These are phyloP conservation scores for Atta colombica DNA, from an alignment of 1,140 invertebrate genomes.

Conservation along the genomic window DNA sequence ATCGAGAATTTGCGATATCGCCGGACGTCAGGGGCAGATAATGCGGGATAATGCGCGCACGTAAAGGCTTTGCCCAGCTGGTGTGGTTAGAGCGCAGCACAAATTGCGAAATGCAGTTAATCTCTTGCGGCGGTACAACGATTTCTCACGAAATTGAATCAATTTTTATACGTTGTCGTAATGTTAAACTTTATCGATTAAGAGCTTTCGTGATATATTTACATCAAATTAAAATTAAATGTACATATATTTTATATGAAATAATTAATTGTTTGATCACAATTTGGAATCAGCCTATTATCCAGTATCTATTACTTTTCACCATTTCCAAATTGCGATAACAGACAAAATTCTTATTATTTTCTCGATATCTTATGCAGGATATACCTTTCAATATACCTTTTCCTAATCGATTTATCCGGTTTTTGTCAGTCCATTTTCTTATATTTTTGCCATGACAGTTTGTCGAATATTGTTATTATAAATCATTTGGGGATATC, in stretches of 20 bases:
- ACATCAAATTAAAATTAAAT: background rate
- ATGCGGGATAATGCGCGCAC: constrained; percentile 39
- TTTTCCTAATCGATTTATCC: background rate
- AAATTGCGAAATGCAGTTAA: constrained; percentile 34
- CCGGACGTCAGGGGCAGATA: constrained; percentile 47
- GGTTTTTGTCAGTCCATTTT: constrained; percentile 2
- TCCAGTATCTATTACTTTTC: background rate
- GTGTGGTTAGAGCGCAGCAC: background rate
- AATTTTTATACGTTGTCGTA: background rate
- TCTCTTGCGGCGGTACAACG: background rate
- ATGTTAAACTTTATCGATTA: constrained; percentile 5
- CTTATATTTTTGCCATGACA: background rate
- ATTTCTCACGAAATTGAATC: background rate
- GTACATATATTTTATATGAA: background rate
- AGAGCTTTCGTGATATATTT: background rate
- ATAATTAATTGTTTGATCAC: no score
- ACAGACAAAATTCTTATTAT: constrained; percentile 18
- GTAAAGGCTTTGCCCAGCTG: constrained; percentile 30
- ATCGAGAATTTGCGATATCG: constrained; percentile 54
- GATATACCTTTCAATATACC: background rate
- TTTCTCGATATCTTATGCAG: background rate
- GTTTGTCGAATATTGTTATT: constrained; percentile 46
- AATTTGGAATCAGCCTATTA: background rate
- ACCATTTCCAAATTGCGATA: background rate
- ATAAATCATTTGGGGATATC: constrained; percentile 36